Conservation (phyloP, 2,888 invertebrate genomes). For the Scaptomyza cyrtandrae region DNA sequence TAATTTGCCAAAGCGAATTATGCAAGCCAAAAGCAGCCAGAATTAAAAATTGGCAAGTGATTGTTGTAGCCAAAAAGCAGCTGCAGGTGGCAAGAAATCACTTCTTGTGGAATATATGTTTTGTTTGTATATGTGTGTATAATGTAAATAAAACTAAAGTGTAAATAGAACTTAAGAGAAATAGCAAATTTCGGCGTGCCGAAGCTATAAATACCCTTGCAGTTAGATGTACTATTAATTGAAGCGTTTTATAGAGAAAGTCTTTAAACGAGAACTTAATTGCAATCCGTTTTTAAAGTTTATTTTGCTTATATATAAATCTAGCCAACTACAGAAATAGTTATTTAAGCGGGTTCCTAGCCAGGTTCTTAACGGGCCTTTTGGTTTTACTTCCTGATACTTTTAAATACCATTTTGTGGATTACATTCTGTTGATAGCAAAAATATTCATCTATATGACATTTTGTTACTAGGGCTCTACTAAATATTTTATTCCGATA, state of each 20-base stretch:
- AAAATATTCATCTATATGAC: no score
- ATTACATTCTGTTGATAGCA: no score
- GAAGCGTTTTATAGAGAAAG: no score
- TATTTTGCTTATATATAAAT: no score
- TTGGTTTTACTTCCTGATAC: no score
- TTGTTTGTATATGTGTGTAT: conserved; percentile 13
- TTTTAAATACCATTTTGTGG: no score
- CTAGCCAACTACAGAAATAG: no score
- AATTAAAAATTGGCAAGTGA: background rate
- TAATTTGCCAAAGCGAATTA: background rate
- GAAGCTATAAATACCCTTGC: background rate
- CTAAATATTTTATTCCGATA: no score
- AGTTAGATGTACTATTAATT: background rate
- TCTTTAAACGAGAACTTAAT: no score
- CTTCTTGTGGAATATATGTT: conserved; percentile 7
- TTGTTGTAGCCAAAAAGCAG: conserved; percentile 11
- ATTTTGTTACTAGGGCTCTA: no score
- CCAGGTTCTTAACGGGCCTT: background rate
- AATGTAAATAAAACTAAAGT: conserved; percentile 1
- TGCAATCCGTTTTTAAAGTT: no score
- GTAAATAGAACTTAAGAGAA: background rate
- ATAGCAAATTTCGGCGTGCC: background rate
- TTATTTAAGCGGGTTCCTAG: background rate
- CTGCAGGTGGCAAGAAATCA: conserved; percentile 25
- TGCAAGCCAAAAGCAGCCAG: conserved; percentile 22